Percentiles rank a stretch among this genome's conserved stretches.
phyloP scores from a whole-genome alignment of 2,113 vertebrate genomes.

The Neotoma lepida region DNA sequence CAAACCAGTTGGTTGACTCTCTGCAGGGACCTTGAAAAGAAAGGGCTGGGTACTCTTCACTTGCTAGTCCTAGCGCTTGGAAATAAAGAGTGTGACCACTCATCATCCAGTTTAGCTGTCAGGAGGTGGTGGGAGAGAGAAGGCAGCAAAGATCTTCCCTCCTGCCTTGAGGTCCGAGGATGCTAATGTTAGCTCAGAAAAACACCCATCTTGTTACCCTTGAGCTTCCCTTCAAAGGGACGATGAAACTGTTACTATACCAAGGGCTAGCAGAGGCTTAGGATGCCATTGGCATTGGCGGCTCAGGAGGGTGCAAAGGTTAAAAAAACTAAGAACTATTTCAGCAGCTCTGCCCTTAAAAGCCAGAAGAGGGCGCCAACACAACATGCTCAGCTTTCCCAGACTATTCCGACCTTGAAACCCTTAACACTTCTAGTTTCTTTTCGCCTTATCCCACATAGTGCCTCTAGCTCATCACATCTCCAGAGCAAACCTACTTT shows the following conservation, averaged over 20 bases:
- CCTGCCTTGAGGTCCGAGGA: background rate
- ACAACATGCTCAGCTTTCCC: background rate
- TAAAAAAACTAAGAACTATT: background rate
- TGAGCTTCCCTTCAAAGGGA: background rate
- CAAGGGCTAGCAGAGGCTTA: background rate
- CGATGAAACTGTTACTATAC: background rate
- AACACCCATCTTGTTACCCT: background rate
- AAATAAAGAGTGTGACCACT: background rate
- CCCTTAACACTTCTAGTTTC: background rate
- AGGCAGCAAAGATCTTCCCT: background rate
- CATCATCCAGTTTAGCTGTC: constrained; percentile 6
- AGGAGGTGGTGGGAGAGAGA: background rate
- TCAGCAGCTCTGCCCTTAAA: background rate
- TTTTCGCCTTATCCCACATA: background rate
- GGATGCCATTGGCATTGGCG: background rate
- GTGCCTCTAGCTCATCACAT: background rate
- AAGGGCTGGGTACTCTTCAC: background rate
- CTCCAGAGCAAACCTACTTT: background rate
- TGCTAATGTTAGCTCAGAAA: background rate
- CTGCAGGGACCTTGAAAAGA: background rate
- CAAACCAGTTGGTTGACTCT: background rate
- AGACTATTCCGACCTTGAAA: background rate
- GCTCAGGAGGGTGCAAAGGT: background rate
- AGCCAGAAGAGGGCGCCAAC: constrained; percentile 72
- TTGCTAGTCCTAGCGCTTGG: background rate